Conservation (phyloP, 2,113 vertebrate species). For the Notothenia rossii region DNA sequence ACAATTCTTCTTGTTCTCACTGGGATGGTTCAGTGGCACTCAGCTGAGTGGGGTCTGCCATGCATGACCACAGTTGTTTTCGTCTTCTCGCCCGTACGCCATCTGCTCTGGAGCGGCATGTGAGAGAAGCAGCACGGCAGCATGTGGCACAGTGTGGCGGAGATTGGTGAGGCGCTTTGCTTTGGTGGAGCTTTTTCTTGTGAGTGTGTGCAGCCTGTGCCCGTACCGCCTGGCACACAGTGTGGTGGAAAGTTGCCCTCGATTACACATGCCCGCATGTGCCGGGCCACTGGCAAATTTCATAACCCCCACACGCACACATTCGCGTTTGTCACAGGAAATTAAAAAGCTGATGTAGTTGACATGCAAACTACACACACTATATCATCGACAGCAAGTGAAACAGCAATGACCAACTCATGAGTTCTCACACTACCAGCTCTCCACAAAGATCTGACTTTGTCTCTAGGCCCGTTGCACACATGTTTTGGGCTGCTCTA, state of each 20-base stretch:
- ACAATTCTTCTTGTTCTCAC: conserved; percentile 28
- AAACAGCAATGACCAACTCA: conserved; percentile 14
- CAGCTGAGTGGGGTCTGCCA: conserved; percentile 52
- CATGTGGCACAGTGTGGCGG: conserved; percentile 58
- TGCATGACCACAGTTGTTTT: conserved; percentile 69
- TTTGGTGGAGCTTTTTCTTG: conserved; percentile 39
- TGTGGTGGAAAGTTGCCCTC: conserved; percentile 62
- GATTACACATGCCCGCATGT: conserved; percentile 53
- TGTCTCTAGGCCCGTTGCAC: conserved; percentile 12
- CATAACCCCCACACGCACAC: conserved; percentile 26
- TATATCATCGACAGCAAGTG: conserved; percentile 2
- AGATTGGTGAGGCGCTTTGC: conserved; percentile 23
- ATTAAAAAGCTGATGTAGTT: conserved; percentile 58
- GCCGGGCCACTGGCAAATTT: conserved; percentile 36
- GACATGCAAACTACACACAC: conserved; percentile 22
- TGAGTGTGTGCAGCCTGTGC: conserved; percentile 32
- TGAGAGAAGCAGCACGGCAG: conserved; percentile 62
- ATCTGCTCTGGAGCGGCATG: conserved; percentile 75
- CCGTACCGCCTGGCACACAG: conserved; percentile 47
- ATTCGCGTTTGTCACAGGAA: conserved; percentile 50
- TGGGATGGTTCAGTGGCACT: conserved; percentile 47
- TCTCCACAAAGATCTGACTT: conserved; percentile 14
- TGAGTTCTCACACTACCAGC: not conserved
- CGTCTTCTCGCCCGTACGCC: conserved; percentile 59
- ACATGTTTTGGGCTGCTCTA: conserved; percentile 20